Evolutionary conservation across 2,797 vertebrate genomes (phyloP), one percentile per base, ranked within the genome.

Genomic region (Chiropotes sagulatus): DNA sequence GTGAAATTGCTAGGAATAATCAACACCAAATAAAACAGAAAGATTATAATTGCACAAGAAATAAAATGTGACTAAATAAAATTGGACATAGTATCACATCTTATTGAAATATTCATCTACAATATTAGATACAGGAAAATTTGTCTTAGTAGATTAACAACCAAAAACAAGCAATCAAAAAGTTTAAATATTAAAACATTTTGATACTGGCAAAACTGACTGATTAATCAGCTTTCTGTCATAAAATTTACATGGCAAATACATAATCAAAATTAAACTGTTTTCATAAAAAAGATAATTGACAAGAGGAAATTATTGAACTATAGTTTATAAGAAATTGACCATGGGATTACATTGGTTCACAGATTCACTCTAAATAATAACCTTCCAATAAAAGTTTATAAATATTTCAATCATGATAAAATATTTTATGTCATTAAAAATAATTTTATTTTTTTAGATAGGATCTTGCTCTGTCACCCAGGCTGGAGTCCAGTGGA

Each of bases 1-100:
- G 10, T 50, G 15, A 94, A 88, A 67, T 73, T 95, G 44, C 36
- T 93, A 75, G 83, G 91, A 79, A 76, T 64, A 87, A 91, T 80
- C 39, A 72, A 15, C n/a, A 57, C 30, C 73, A 92, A 93, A 73
- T 78, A 85, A 52, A 93, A 91, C 1, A 95, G 57, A 82, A 94
- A 79, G 8, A 4, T 67, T 73, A 48, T 58, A 82, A 54, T 0
- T 75, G 3, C 0, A 84, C 2, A 5, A 57, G 6, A 87, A 76
- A 94, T 84, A 54, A 26, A 3, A 33, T 83, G 15, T 48, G 41
- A 87, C 78, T 85, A 79, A 48, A 52, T 80, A 58, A 85, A 89
- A 79, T 26, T 82, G 26, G 33, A 76, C 30, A 8, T 78, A 54
- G 24, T 81, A 97, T 57, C 81, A 48, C 33, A 61, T 36, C n/a